Base-by-base conservation (phyloP, 1,140 invertebrate genomes). In the Callitettix versicolor region DNA sequence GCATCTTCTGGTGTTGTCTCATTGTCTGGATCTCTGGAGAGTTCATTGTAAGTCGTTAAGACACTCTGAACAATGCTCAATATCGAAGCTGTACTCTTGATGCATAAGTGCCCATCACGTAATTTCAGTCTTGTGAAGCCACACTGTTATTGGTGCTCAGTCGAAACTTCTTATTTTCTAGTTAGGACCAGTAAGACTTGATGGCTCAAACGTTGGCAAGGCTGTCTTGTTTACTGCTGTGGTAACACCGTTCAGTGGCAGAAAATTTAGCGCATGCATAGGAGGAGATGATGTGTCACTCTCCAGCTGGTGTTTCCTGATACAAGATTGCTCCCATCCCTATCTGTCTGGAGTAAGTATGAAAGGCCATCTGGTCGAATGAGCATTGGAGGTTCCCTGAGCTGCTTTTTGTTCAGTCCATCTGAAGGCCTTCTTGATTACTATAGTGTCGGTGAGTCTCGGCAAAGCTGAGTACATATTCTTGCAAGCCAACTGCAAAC, bases 81-180 rank as follows among this genome's bases (percentile, higher is more conserved):
- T 53, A 7, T 47, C 20, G 48, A 56, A 57, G 33, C 67, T 54
- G 58, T 63, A 72, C 1, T 59, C 60, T 58, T 65, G 63, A 2
- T 73, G 55, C 36, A 55, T 24, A 12, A 70, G 18, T 6, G 57
- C 34, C 15, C 54, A 63, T 34, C 71, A 54, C 0, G 68, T 65
- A 14, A 76, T 50, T 43, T 71, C 47, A 46, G 65, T 68, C 0
- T 57, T 64, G 17, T 66, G 58, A 4, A 78, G 60, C 68, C 70
- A 78, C 20, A 57, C 55, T 60, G 38, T 72, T 68, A 49, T 74
- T 70, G 1, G 69, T 72, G 21, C 64, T 43, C 1, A 73, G 62
- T 0, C 17, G 64, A 50, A 76, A 73, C 30, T 66, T 47, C 6
- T 34, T 63, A 12, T 62, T 65, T 43, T 68, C 63, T 30, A 67